These are phyloP conservation scores for Drosophila watanabei DNA, from an alignment of 1,140 invertebrate genomes.

Conservation along the genomic window DNA sequence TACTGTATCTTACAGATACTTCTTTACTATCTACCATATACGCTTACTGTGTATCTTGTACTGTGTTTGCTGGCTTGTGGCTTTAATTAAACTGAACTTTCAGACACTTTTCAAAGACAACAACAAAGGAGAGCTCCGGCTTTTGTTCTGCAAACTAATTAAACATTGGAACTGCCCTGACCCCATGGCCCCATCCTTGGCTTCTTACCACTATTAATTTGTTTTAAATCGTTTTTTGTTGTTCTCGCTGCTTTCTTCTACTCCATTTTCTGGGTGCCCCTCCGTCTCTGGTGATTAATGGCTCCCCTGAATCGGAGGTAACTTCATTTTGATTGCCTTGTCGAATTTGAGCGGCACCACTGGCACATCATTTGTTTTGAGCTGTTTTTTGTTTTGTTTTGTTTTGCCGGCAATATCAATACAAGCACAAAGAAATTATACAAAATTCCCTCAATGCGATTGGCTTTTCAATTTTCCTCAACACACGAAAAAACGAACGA, in stretches of 20 bases:
- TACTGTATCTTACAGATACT: constrained; percentile 14
- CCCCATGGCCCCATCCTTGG: constrained; percentile 1
- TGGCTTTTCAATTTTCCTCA: constrained; percentile 74
- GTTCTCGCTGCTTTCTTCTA: constrained; percentile 23
- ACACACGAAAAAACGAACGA: constrained; percentile 1
- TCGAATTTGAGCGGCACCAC: constrained; percentile 61
- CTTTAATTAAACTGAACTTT: constrained; percentile 71
- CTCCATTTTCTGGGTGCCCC: constrained; percentile 49
- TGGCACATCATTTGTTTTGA: constrained; percentile 65
- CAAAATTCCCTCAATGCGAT: constrained; percentile 55
- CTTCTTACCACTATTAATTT: constrained; percentile 70
- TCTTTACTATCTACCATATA: constrained; percentile 8
- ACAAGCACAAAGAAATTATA: constrained; percentile 39
- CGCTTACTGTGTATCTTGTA: constrained; percentile 1
- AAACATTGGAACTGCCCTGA: constrained; percentile 57
- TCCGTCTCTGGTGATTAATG: constrained; percentile 62
- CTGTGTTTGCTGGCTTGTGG: constrained; percentile 54
- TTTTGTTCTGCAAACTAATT: constrained; percentile 78
- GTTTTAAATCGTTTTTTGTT: constrained; percentile 71
- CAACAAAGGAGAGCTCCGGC: constrained; percentile 42
- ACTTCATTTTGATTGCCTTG: constrained; percentile 80
- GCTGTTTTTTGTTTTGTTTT: constrained; percentile 26
- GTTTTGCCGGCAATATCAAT: constrained; percentile 56
- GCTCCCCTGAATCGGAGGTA: constrained; percentile 61
- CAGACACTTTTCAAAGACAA: constrained; percentile 48